Base-by-base conservation (phyloP, 2,113 vertebrate genomes). In the Pomatorhinus ruficollis region DNA sequence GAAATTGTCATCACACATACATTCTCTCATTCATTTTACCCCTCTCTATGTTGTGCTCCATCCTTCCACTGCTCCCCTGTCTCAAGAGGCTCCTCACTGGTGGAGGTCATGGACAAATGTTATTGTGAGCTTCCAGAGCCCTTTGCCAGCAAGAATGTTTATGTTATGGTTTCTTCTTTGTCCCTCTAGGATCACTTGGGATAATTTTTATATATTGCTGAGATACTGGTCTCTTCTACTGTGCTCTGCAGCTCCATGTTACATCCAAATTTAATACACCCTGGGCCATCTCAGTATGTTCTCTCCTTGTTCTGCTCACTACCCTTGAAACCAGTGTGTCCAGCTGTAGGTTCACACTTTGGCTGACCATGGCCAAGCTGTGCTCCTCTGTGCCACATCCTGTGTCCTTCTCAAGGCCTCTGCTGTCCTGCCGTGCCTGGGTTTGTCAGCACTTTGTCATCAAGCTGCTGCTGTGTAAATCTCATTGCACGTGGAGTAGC, bases 21-120 rank as follows among this genome's bases (percentile, higher is more conserved):
- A 12, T 4, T 22, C 2, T 31, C 14, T 37, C 6, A 14, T 12
- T 50, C 6, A 28, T 52, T 68, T 83, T 27, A n/a, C 3, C 15
- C 15, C 6, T 61, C 61, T 56, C 30, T 19, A 2, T 61, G 12
- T 8, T 65, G 23, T 33, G 10, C 27, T 70, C 42, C 15, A 24
- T 4, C 14, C 9, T 74, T 52, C 23, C 21, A 47, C 19, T 64
- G 13, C 2, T 75, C 10, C 10, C 17, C 12, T 59, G 27, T 52
- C 27, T 53, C 0, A 0, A 52, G 22, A 50, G 7, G 3, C 40
- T 81, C 35, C 35, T 37, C 7, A 10, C 15, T 23, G 7, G 4
- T 52, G 7, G 14, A 52, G 10, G 3, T 25, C 12, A 11, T 2
- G 3, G 22, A 12, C 6, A 12, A 4, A 50, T 45, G 8, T 30